Evolutionary conservation across 2,888 invertebrate genomes (phyloP), one percentile per base, ranked within the genome.

Genomic region (Leptopilina syphax): DNA sequence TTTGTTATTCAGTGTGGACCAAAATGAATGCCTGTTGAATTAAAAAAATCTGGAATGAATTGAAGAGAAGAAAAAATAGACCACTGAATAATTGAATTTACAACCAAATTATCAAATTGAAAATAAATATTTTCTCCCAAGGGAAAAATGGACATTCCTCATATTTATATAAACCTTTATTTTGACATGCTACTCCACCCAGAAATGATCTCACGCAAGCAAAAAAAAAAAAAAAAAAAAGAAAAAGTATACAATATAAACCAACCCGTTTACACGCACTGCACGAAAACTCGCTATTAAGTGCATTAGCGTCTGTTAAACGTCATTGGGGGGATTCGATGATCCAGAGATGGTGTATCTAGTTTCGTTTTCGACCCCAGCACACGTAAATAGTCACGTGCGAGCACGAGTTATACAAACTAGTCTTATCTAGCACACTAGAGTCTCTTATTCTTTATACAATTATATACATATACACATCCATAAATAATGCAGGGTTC

Each of bases 251-350:
- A 34, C 34, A 34, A 34, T 34, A 34, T 78, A 78, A 86, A 85
- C 84, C 83, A 85, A 83, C 85, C 81, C 84, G 82, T 85, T 82
- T 83, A 83, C 84, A 83, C 84, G 82, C 83, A 78, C 83, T 84
- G 85, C 89, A 91, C 90, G 89, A 86, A 85, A 89, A 88, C 88
- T 88, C 88, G 88, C 89, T 88, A 90, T 91, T 91, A 91, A 90
- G 88, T 88, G 89, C 86, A 90, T 91, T 91, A 90, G 89, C 88
- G 88, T 87, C 82, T 85, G 86, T 89, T 89, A 90, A 89, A 89
- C 86, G 85, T 83, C 77, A 81, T 76, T 79, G 66, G 79, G 77
- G 81, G 80, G 65, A 80, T 78, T 77, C 34, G 76, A 66, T 18
- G 44, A 67, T 60, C 67, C 60, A 76, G 63, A 47, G 78, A 50